These are phyloP conservation scores for Aegithalos caudatus DNA, from an alignment of 2,113 vertebrate species.

Conservation along the genomic window DNA sequence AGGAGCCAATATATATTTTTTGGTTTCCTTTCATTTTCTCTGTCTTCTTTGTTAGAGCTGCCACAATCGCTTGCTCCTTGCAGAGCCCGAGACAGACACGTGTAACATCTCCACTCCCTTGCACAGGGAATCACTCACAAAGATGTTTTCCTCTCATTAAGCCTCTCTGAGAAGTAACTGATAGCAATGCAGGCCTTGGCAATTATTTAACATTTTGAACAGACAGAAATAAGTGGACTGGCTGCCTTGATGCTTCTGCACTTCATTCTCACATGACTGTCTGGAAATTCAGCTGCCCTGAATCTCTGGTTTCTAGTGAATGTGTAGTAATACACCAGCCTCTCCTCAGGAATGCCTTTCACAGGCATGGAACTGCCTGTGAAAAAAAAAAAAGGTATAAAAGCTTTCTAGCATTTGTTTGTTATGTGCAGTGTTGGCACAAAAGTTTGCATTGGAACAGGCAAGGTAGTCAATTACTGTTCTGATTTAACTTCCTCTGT, in stretches of 20 bases:
- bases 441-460: background rate
- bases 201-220: conserved; percentile 32
- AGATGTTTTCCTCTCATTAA: background rate
- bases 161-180: background rate
- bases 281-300: conserved; percentile 32
- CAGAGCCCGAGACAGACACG: background rate
- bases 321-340: background rate
- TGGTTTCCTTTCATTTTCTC: conserved; percentile 8
- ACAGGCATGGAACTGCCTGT: background rate
- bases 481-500: background rate
- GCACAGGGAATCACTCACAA: background rate
- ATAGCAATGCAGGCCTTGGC: background rate
- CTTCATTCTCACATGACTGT: background rate
- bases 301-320: conserved; percentile 10
- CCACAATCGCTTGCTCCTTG: background rate
- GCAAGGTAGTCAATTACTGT: background rate
- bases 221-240: conserved; percentile 4
- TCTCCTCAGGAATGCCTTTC: background rate
- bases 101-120: background rate
- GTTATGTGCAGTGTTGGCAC: background rate
- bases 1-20: too few relatives aligned
- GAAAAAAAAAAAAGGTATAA: background rate
- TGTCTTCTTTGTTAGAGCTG: background rate
- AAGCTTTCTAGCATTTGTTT: background rate
- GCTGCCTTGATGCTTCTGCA: background rate